Percentiles rank a stretch among this genome's conserved stretches.
Conservation (phyloP, 2,113 vertebrate species). For the Coryphaenoides rupestris region DNA sequence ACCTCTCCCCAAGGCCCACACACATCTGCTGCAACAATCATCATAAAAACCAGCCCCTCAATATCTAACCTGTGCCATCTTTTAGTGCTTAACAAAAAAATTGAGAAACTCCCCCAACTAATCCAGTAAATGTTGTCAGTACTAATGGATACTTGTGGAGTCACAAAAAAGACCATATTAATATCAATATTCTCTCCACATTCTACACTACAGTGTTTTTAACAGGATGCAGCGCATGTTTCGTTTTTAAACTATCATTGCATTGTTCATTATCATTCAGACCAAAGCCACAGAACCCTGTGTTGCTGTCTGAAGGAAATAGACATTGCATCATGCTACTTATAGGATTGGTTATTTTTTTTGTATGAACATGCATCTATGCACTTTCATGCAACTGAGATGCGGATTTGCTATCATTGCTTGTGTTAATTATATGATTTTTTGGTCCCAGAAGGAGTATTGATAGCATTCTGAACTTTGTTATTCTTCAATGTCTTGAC, state of each 20-base stretch:
- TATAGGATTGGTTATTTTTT: not conserved
- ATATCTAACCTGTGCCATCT: not conserved
- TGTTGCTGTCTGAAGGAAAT: not conserved
- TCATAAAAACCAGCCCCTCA: not conserved
- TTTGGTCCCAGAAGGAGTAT: not conserved
- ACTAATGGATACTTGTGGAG: not conserved
- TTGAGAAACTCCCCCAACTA: not conserved
- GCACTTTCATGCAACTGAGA: slow-evolving; percentile 1
- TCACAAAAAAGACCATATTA: not conserved
- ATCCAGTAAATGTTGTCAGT: not conserved
- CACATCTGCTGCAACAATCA: too few relatives aligned
- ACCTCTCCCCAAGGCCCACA: too few relatives aligned
- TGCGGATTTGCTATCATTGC: not conserved
- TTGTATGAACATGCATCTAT: not conserved
- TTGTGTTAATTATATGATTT: not conserved
- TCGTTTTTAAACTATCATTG: not conserved
- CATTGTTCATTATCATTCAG: not conserved
- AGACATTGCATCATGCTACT: not conserved
- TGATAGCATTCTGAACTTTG: too few relatives aligned
- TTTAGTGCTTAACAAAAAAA: not conserved
- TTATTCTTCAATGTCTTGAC: too few relatives aligned
- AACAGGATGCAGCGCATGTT: not conserved
- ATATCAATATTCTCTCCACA: not conserved
- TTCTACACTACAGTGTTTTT: not conserved
- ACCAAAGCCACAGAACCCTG: not conserved